Base-by-base conservation (phyloP, 1,140 invertebrate genomes). In the Drusus annulatus region DNA sequence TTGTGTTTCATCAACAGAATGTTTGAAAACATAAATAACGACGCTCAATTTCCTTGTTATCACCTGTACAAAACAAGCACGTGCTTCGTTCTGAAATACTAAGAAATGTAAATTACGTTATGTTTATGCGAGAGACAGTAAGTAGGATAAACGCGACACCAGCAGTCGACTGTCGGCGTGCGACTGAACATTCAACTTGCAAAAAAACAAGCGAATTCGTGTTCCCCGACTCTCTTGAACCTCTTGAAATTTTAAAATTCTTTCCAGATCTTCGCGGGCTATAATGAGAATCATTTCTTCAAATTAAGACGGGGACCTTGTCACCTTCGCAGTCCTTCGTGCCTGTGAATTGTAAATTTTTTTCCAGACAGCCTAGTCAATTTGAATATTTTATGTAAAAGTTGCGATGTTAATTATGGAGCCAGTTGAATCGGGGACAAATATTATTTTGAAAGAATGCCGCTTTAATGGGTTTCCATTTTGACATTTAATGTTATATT, bases 241-340 rank as follows among this genome's bases (percentile, higher is more conserved):
- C 23, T 15, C 51, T 54, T 25, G 50, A 56, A 54, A 74, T 54
- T 74, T 54, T 56, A 56, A 74, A 74, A 74, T 74, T 56, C 71
- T 28, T 15, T 28, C 21, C 51, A 56, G 71, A 21, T 74, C 23
- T 25, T 25, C 15, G n/a, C 50, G 71, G 23, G 16, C 16, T 54
- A 16, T 74, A 74, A 74, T 31, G 71, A 56, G 71, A 56, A 54
- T 21, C 23, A 74, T 36, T 54, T 28, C 54, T 54, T 58, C 16
- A 58, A 74, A 56, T 56, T 54, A 74, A 74, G 54, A 56, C 54
- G 16, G 21, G 19, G 71, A 56, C 52, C 71, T 71, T 51, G 51
- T 74, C 71, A 74, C 71, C 23, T 74, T 54, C 54, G 36, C n/a
- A 45, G 23, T 71, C 13, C 45, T 71, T 50, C 31, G 45, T 71